Evolutionary conservation across 2,888 invertebrate genomes (phyloP), one percentile per base, ranked within the genome.

Genomic region (Nemotelus nigrinus): DNA sequence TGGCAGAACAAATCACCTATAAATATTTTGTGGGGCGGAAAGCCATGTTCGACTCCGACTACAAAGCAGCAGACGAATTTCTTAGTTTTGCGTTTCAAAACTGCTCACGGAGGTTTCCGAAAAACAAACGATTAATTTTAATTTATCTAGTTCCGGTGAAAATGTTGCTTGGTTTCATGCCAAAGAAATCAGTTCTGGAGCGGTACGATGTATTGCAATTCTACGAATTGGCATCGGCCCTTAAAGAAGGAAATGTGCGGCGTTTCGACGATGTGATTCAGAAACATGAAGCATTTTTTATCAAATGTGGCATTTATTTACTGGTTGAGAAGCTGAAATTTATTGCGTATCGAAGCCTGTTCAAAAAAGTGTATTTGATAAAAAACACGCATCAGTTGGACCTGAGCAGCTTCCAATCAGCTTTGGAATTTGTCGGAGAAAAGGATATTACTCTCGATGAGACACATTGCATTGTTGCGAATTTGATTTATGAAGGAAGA

Each of bases 11-110:
- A 85, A 96, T 99, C 76, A 99, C 99, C 0, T 99, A 98, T 87
- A 95, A 95, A 84, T 98, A 98, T 87, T 99, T 97, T 88, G 96
- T 98, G 39, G 99, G 99, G 0, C 90, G 98, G 48, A 98, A 99
- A 86, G 96, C 97, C 2, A 98, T 99, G 96, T 99, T 99, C 86
- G 99, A 99, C 87, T 97, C 97, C 77, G 96, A 99, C 85, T 97
- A 97, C 84, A 93, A 93, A 86, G 91, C 92, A 87, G 99, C 99
- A 43, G 97, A 99, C 85, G 94, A 96, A 84, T 95, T 94, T 84
- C 88, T 99, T 43, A 93, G 95, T 0, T 99, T 93, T 87, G 98
- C 99, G 0, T 99, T 99, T 86, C 92, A 94, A 84, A 93, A 95
- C 83, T 98, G 99, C 83, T 96, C 96, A 82, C 90, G 89, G 79